Conservation (phyloP, 2,113 vertebrate species). For the Galbula dea region DNA sequence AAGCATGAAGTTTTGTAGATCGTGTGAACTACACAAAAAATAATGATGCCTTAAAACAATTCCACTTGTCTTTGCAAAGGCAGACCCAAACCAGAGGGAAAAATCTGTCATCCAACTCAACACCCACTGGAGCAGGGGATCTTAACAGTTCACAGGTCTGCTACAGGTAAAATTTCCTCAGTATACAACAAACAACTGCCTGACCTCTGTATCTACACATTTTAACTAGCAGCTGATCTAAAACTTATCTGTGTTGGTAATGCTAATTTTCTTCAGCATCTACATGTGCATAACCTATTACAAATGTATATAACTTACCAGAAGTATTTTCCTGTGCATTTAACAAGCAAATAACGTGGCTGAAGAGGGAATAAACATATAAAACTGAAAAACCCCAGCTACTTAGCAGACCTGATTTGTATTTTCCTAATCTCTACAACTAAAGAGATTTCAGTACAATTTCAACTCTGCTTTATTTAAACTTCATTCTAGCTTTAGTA, state of each 20-base stretch:
- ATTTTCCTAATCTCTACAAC: constrained; percentile 52
- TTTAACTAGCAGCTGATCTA: neutral
- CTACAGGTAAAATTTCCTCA: fast-evolving
- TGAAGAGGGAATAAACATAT: constrained; percentile 22
- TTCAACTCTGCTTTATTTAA: constrained; percentile 58
- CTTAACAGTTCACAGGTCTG: neutral
- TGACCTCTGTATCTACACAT: neutral
- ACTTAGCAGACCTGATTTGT: neutral
- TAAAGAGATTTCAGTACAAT: constrained; percentile 23
- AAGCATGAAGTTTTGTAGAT: neutral
- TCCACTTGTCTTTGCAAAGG: neutral
- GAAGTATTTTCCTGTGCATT: constrained; percentile 25
- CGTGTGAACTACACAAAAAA: neutral
- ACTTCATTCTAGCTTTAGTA: constrained; percentile 69
- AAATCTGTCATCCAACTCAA: neutral
- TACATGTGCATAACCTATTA: neutral
- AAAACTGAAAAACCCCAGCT: neutral
- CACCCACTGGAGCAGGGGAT: neutral
- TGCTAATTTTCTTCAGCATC: neutral
- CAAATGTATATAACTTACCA: neutral
- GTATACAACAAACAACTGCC: neutral
- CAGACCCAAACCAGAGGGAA: neutral
- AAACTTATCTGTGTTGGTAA: neutral
- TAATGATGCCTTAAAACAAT: neutral
- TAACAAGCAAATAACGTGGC: constrained; percentile 39